Percentiles rank a stretch among this genome's conserved stretches.
These are phyloP conservation scores for Maccullochella peelii DNA, from an alignment of 2,113 vertebrate species.

Conservation along the genomic window DNA sequence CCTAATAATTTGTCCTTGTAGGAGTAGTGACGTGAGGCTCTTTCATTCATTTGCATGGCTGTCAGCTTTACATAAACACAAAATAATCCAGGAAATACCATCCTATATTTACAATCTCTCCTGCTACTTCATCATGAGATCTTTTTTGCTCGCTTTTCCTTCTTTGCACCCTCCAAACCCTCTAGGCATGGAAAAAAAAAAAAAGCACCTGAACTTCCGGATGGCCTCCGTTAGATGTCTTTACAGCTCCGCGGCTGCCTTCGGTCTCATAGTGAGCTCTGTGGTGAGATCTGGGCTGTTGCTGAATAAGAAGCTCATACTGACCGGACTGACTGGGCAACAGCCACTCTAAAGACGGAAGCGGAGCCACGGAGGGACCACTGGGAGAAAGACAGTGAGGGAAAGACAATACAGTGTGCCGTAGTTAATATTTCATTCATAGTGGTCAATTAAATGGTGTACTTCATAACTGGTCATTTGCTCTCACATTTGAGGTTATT, in stretches of 20 bases:
- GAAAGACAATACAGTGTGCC: background rate
- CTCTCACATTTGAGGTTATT: background rate
- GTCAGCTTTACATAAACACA: constrained; percentile 40
- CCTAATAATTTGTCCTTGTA: background rate
- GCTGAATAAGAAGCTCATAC: constrained; percentile 91
- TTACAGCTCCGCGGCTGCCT: constrained; percentile 95
- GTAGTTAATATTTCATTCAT: background rate
- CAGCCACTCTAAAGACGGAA: constrained; percentile 91
- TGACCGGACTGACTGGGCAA: constrained; percentile 86
- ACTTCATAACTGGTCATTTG: background rate
- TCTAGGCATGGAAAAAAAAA: background rate
- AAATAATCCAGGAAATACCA: constrained; percentile 56
- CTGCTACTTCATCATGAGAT: background rate
- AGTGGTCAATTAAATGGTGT: background rate
- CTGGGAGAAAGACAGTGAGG: constrained; percentile 5
- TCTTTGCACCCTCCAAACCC: background rate
- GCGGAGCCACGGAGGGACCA: constrained; percentile 86
- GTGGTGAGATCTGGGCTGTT: constrained; percentile 95
- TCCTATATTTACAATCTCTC: constrained; percentile 20
- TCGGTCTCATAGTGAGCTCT: constrained; percentile 98
- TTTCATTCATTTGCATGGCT: constrained; percentile 61
- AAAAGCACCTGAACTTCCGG: constrained; percentile 92
- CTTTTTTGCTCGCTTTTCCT: background rate
- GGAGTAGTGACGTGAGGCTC: background rate
- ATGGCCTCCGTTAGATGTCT: constrained; percentile 91